A percentile compares a stretch with the other conserved stretches of the same genome.
These are phyloP conservation scores for Gobio gobio DNA, from an alignment of 2,113 vertebrate species.

Conservation along the genomic window DNA sequence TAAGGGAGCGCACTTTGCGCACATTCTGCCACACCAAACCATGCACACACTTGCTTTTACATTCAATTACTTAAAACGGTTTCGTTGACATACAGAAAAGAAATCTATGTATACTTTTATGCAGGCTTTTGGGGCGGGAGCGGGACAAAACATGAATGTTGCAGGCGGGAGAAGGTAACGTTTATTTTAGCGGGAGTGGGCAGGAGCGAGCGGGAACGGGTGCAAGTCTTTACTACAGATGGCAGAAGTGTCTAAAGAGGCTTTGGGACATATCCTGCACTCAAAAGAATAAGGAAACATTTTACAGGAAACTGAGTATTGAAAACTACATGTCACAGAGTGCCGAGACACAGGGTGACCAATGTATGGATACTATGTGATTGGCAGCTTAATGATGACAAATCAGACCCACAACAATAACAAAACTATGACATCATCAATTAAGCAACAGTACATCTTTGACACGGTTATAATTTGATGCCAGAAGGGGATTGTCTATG, in stretches of 20 bases:
- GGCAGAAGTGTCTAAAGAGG: neutral
- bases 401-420: conserved; percentile 68
- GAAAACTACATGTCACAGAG: neutral
- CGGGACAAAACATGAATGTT: too few relatives aligned
- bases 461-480: neutral
- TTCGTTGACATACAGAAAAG: too few relatives aligned
- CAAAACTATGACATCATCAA: conserved; percentile 77
- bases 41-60: too few relatives aligned
- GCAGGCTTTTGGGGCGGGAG: too few relatives aligned
- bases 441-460: conserved; percentile 76
- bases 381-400: conserved; percentile 71
- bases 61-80: too few relatives aligned
- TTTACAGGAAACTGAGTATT: conserved; percentile 16
- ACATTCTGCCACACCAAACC: too few relatives aligned
- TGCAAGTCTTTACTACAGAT: neutral
- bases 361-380: conserved; percentile 18
- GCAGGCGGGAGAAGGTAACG: too few relatives aligned
- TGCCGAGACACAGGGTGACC: neutral
- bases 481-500: neutral
- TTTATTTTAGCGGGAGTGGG: too few relatives aligned
- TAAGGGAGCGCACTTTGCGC: too few relatives aligned
- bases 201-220: too few relatives aligned
- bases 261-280: neutral
- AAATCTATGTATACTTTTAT: too few relatives aligned
- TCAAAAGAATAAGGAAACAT: conserved; percentile 17